These are phyloP conservation scores for Germaria angustata DNA, from an alignment of 2,888 invertebrate genomes.

Conservation along the genomic window DNA sequence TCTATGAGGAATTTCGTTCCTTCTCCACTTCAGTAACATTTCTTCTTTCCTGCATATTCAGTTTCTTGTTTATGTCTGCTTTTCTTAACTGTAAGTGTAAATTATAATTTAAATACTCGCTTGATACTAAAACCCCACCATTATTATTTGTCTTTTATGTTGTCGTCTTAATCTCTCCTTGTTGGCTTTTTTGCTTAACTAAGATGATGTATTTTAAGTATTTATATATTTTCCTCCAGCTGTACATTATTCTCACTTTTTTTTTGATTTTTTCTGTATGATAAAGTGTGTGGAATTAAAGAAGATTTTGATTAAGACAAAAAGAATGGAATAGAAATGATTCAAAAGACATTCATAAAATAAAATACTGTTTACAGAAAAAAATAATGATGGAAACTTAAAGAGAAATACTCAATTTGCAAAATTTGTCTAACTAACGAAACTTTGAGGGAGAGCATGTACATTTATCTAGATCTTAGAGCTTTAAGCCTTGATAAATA, in stretches of 20 bases:
- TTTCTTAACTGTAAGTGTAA: conserved; percentile 48
- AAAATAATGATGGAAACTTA: too few relatives aligned
- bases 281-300: neutral
- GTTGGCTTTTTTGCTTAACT: conserved; percentile 61
- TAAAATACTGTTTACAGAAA: neutral
- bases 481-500: too few relatives aligned
- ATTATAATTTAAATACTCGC: conserved; percentile 67
- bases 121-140: conserved; percentile 64
- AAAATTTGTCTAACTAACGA: too few relatives aligned
- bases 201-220: conserved; percentile 36
- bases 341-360: neutral
- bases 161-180: conserved; percentile 68
- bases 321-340: neutral
- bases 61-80: conserved; percentile 17
- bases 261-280: neutral
- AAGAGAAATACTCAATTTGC: too few relatives aligned
- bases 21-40: neutral
- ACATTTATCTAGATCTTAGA: too few relatives aligned
- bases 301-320: neutral
- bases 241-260: conserved; percentile 14
- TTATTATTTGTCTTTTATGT: conserved; percentile 69
- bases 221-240: neutral
- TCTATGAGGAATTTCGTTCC: neutral
- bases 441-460: too few relatives aligned
- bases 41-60: neutral